Conservation (phyloP, 2,797 vertebrate species). For the Scleropages formosus region DNA sequence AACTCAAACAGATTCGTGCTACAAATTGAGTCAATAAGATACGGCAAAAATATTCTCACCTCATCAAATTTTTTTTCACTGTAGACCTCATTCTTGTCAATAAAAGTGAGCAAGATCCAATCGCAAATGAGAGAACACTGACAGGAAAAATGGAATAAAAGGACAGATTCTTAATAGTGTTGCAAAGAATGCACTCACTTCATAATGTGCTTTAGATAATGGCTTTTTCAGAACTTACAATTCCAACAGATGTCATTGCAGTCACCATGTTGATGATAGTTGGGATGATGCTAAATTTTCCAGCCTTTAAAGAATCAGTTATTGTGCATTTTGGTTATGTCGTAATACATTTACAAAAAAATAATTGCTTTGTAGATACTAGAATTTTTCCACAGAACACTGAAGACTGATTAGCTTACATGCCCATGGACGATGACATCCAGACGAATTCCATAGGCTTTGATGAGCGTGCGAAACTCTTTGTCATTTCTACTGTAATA, state of each 20-base stretch:
- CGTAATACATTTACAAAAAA: neutral
- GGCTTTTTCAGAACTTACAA: constrained; percentile 70
- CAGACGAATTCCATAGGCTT: constrained; percentile 84
- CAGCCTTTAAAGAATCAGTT: constrained; percentile 69
- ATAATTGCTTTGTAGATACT: neutral
- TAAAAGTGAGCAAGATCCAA: constrained; percentile 91
- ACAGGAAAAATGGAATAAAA: neutral
- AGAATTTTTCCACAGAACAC: neutral
- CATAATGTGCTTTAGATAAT: neutral
- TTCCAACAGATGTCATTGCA: constrained; percentile 85
- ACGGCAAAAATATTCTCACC: constrained; percentile 58
- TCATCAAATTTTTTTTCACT: constrained; percentile 86
- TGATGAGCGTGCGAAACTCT: constrained; percentile 77
- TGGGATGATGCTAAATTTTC: constrained; percentile 87
- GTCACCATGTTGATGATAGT: constrained; percentile 89
- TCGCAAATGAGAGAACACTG: constrained; percentile 90
- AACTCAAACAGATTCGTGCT: neutral
- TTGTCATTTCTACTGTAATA: constrained; percentile 72
- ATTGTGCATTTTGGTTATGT: neutral
- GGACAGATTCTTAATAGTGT: neutral
- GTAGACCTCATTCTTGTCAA: constrained; percentile 86
- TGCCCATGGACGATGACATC: constrained; percentile 88
- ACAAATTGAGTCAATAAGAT: neutral
- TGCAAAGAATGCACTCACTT: no score
- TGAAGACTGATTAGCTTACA: constrained; percentile 55